phyloP scores from a whole-genome alignment of 2,888 invertebrate species.

The Drosophila greeni region DNA sequence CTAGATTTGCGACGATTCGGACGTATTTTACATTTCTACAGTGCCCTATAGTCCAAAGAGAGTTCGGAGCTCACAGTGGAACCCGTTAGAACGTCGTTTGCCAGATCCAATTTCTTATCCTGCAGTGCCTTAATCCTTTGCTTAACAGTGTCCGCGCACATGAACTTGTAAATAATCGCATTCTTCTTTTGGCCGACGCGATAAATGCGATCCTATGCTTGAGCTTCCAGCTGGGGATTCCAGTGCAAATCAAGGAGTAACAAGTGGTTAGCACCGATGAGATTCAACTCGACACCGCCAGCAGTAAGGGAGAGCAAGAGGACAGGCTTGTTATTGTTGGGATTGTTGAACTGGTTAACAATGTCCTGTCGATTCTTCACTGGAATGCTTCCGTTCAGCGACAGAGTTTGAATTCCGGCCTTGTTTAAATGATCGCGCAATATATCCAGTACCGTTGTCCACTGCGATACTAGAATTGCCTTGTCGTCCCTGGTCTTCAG shows the following conservation, averaged over 20 bases:
- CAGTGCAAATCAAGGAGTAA: slow-evolving; percentile 95
- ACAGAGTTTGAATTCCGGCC: slow-evolving; percentile 81
- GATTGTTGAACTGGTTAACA: slow-evolving; percentile 86
- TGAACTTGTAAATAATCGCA: slow-evolving; percentile 91
- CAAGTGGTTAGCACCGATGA: slow-evolving; percentile 94
- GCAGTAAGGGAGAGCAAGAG: slow-evolving; percentile 93
- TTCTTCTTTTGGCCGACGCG: slow-evolving; percentile 91
- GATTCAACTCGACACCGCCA: slow-evolving; percentile 96
- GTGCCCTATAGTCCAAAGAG: slow-evolving; percentile 82
- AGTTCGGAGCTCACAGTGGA: slow-evolving; percentile 85
- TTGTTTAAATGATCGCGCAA: slow-evolving; percentile 83
- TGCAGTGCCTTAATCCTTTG: slow-evolving; percentile 90
- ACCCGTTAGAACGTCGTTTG: slow-evolving; percentile 88
- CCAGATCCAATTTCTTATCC: slow-evolving; percentile 87
- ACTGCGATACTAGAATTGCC: slow-evolving; percentile 93
- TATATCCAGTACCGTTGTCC: slow-evolving; percentile 90
- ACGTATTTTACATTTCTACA: not conserved
- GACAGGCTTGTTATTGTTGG: slow-evolving; percentile 81
- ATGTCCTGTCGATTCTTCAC: slow-evolving; percentile 85
- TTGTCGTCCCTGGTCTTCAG: slow-evolving; percentile 82
- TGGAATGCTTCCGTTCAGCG: slow-evolving; percentile 87
- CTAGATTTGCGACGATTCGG: not conserved
- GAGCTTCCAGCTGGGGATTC: slow-evolving; percentile 97
- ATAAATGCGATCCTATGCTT: slow-evolving; percentile 96
- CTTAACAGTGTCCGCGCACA: slow-evolving; percentile 92